These are phyloP conservation scores for Tetheella fluctuosa DNA, from an alignment of 2,888 invertebrate genomes.

Conservation along the genomic window DNA sequence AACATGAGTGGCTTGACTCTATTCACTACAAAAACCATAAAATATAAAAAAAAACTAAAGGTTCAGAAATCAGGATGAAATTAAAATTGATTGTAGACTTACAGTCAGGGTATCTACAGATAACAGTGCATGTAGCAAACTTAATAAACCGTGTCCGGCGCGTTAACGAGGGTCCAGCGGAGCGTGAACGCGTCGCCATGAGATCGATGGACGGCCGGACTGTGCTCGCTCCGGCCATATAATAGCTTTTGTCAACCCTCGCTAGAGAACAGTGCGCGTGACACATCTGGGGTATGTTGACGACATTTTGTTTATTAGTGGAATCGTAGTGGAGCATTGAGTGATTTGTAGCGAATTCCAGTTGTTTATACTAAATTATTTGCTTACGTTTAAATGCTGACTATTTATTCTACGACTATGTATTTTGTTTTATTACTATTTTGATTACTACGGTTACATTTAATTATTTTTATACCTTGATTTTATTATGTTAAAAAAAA, in stretches of 20 bases:
- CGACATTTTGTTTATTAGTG: slow-evolving; percentile 6
- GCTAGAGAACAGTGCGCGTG: slow-evolving; percentile 10
- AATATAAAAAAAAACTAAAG: not conserved
- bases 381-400: not conserved
- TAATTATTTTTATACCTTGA: too few relatives aligned
- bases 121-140: slow-evolving; percentile 18
- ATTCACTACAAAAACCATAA: too few relatives aligned
- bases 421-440: too few relatives aligned
- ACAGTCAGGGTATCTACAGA: not conserved
- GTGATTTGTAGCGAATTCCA: not conserved
- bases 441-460: too few relatives aligned
- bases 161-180: slow-evolving; percentile 22
- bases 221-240: slow-evolving; percentile 6
- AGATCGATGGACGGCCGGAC: slow-evolving; percentile 13
- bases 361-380: not conserved
- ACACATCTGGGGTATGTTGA: slow-evolving; percentile 8
- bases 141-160: slow-evolving; percentile 25
- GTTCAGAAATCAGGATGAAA: too few relatives aligned
- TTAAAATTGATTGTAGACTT: not conserved
- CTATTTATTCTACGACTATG: too few relatives aligned
- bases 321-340: not conserved
- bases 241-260: slow-evolving; percentile 17
- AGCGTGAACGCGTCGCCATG: slow-evolving; percentile 19
- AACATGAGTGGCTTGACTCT: too few relatives aligned
- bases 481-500: too few relatives aligned